Evolutionary conservation across 1,140 invertebrate genomes (phyloP), one percentile per base, ranked within the genome.

Genomic region (Drosophila ercepeae): DNA sequence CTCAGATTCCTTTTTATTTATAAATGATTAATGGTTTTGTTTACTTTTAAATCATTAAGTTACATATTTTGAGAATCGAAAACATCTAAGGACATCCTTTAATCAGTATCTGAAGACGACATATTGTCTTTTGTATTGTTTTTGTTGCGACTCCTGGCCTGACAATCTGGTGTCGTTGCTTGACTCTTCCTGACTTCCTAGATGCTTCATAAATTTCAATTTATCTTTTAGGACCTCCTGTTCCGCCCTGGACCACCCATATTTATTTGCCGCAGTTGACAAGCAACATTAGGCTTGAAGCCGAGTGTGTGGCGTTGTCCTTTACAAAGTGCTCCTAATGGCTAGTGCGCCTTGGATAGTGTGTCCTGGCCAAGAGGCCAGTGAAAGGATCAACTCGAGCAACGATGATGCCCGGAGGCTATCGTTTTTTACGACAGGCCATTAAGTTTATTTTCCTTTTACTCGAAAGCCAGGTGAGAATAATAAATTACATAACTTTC

Each of bases 241-340:
- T 8, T 16, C n/a, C 23, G 16, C 39, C 14, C 39, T 19, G 2
- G 8, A 16, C 39, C 16, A 3, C 39, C 61, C 61, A 67, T 53
- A 86, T 84, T 75, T 84, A 75, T 86, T 84, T 84, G 75, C 79
- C 72, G 81, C 63, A 75, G 79, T 86, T 84, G 79, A 84, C 79
- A 84, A 79, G 79, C 53, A 65, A 58, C 71, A 74, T 74, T 74
- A 74, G 70, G 70, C 61, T 74, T 45, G 27, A 50, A 71, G 48
- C 8, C 13, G 50, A 50, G 36, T 18, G 45, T 52, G 58, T 61
- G 49, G 39, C 14, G 39, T 42, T 16, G 2, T 39, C 49, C 48
- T 13, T 19, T 57, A 74, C 70, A 55, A 64, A 74, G 46, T 54
- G 50, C 69, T 46, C 51, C 59, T 74, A 73, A 73, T 73, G 69